A percentile compares a stretch with the other conserved stretches of the same genome.
These are phyloP conservation scores for Nemoura dubitans DNA, from an alignment of 2,888 invertebrate species.

Conservation along the genomic window DNA sequence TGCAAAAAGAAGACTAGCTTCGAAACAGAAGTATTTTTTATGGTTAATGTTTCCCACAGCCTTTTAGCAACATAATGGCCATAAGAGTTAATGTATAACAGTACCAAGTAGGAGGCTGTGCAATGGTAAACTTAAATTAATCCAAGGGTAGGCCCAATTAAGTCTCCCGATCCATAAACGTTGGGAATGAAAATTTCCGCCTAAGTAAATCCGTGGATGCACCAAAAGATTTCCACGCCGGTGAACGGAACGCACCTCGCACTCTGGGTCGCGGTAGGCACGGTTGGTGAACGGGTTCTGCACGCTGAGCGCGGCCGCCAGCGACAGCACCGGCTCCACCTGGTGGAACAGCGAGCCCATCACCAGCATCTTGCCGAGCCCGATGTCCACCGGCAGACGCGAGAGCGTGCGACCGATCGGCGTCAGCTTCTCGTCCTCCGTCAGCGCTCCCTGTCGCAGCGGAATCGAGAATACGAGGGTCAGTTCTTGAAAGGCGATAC, in stretches of 20 bases:
- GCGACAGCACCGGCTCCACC: constrained; percentile 85
- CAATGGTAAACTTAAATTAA: no score
- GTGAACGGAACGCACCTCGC: constrained; percentile 70
- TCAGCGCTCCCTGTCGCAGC: constrained; percentile 75
- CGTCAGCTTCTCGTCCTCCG: constrained; percentile 82
- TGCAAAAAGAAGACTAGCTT: no score
- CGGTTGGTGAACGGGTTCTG: constrained; percentile 92
- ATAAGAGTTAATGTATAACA: no score
- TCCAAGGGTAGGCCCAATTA: no score
- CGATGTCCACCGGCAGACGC: constrained; percentile 92
- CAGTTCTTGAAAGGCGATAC: constrained; percentile 20
- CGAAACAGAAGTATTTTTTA: no score
- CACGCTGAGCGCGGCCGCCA: constrained; percentile 92
- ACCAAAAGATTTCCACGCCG: no score
- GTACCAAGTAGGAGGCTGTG: no score
- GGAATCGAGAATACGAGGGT: constrained; percentile 48
- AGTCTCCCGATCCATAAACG: no score
- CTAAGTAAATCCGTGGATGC: no score
- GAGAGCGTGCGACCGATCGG: constrained; percentile 86
- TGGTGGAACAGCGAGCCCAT: constrained; percentile 90
- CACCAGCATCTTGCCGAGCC: constrained; percentile 94
- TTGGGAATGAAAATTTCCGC: no score
- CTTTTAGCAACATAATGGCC: no score
- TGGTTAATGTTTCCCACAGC: no score
- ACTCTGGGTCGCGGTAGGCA: constrained; percentile 85